Conservation (phyloP, 2,113 vertebrate species). For the Oncorhynchus mykiss region DNA sequence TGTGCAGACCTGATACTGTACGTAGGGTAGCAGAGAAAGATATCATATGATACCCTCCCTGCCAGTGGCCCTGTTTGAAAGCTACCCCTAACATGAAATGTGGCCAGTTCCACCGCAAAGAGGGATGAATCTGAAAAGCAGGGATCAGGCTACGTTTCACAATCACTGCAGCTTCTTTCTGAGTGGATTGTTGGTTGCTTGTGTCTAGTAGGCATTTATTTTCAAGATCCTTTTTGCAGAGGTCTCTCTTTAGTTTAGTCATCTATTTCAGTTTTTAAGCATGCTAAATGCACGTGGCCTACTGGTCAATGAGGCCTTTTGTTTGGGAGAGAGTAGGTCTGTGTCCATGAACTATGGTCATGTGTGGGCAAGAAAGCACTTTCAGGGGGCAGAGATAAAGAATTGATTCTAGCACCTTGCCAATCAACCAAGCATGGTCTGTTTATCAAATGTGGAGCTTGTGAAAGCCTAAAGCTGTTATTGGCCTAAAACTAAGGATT, state of each 20-base stretch:
- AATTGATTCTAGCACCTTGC: too few species aligned
- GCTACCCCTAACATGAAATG: constrained; percentile 11
- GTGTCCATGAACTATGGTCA: too few species aligned
- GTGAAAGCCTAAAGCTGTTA: too few species aligned
- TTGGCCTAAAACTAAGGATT: too few species aligned
- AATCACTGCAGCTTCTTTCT: background rate
- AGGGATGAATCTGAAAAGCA: background rate
- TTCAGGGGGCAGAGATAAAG: too few species aligned
- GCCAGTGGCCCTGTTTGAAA: background rate
- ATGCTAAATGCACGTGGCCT: background rate
- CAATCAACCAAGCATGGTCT: too few species aligned
- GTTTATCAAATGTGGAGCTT: too few species aligned
- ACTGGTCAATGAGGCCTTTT: too few species aligned
- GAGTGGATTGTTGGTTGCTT: background rate
- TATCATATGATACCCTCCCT: constrained; percentile 14
- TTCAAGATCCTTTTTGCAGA: background rate
- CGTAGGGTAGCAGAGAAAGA: background rate
- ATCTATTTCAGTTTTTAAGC: background rate
- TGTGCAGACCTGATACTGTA: constrained; percentile 10
- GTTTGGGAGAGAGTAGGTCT: too few species aligned
- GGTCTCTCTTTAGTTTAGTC: background rate
- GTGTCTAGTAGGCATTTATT: too few species aligned
- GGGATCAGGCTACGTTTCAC: background rate
- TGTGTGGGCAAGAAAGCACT: too few species aligned
- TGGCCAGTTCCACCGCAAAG: background rate